Conservation (phyloP, 2,113 vertebrate genomes). For the Odobenus rosmarus region DNA sequence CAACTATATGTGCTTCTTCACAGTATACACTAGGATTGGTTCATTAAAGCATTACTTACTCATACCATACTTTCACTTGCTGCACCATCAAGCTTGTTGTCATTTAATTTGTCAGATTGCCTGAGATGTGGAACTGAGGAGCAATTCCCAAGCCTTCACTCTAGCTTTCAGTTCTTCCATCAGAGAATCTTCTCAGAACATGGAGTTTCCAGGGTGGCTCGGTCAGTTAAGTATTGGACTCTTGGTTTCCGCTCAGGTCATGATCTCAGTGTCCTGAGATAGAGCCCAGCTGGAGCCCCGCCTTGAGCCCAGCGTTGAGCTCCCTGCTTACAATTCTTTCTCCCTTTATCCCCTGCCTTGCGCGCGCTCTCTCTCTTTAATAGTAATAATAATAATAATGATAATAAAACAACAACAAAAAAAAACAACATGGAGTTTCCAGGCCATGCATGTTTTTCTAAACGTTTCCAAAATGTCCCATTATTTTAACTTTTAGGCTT, state of each 20-base stretch:
- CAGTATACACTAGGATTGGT: neutral
- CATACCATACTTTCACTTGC: neutral
- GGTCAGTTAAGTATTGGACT: neutral
- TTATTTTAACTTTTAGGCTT: neutral
- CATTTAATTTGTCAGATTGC: neutral
- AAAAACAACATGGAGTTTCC: neutral
- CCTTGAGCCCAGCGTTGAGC: neutral
- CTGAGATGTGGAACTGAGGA: neutral
- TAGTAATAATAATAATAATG: neutral
- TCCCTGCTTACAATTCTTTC: neutral
- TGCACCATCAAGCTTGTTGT: neutral
- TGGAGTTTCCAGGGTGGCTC: neutral
- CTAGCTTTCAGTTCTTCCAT: neutral
- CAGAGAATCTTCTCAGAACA: neutral
- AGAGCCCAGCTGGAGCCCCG: neutral
- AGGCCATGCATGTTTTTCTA: neutral
- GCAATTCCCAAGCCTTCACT: fast-evolving
- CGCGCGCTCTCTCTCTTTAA: neutral
- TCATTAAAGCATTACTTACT: neutral
- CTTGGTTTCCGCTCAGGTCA: neutral
- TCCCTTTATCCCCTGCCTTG: neutral
- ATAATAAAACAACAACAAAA: neutral
- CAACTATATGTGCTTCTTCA: neutral
- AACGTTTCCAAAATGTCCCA: neutral
- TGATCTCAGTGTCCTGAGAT: neutral